phyloP scores from a whole-genome alignment of 1,140 invertebrate genomes.

The Pectinophora gossypiella region DNA sequence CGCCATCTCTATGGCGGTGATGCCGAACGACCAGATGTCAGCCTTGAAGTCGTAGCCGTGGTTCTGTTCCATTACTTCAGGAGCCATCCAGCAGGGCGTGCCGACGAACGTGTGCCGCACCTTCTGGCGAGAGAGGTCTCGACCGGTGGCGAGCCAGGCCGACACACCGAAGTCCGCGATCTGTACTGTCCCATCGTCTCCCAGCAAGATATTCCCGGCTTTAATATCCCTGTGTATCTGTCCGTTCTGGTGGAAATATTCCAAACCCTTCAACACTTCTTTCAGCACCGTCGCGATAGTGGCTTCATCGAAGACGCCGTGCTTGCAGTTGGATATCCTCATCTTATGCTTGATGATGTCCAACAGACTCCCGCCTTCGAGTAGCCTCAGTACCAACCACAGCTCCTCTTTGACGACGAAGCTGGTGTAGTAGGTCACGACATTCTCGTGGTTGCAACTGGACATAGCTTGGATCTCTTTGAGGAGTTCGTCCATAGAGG shows the following conservation, averaged over 20 bases:
- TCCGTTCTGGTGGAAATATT: constrained; percentile 99
- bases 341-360: constrained; percentile 99
- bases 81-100: constrained; percentile 99
- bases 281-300: constrained; percentile 99
- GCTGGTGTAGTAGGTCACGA: constrained; percentile 98
- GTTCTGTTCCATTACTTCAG: constrained; percentile 99
- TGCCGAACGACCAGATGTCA: constrained; percentile 99
- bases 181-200: constrained; percentile 98
- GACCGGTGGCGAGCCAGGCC: constrained; percentile 94
- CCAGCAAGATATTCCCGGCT: constrained; percentile 98
- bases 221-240: constrained; percentile 99
- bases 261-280: constrained; percentile 98
- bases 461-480: constrained; percentile 99
- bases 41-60: constrained; percentile 99
- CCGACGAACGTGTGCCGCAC: constrained; percentile 98
- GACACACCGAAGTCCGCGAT: constrained; percentile 98
- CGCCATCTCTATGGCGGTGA: constrained; percentile 99
- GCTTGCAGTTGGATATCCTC: constrained; percentile 92
- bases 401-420: constrained; percentile 99
- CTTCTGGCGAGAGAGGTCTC: constrained; percentile 95
- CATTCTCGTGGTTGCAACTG: constrained; percentile 99
- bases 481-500: constrained; percentile 97
- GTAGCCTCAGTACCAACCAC: constrained; percentile 95
- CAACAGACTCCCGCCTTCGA: constrained; percentile 92
- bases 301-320: constrained; percentile 99